Base-by-base conservation (phyloP, 92 coral and sea anemone species). In the Epizoanthus scotinus region DNA sequence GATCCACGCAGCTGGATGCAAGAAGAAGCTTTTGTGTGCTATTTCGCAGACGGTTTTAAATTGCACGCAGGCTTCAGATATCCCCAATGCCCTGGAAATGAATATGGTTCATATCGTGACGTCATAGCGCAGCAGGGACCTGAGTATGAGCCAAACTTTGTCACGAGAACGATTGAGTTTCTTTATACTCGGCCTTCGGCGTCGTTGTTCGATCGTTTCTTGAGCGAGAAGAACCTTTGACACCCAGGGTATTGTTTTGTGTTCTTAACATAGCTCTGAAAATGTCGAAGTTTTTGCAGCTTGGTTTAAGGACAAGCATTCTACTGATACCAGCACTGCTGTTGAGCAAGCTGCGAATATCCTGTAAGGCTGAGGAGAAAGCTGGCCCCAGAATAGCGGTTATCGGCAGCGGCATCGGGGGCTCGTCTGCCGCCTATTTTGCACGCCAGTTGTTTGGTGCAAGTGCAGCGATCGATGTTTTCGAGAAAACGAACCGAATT, bases 331-430 rank as follows among this genome's bases (percentile, higher is more conserved):
- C 94, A 67, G 67, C 89, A 15, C 72, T 92, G 10, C 49, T 87
- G 15, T 34, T 90, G 10, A 78, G 75, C n/a, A 86, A 83, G 82
- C 84, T 79, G 44, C 58, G 73, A 8, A 20, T 71, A 1, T 72
- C 83, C 10, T 80, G 85, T 67, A 87, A 83, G 36, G 87, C 90
- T 13, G 88, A 85, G 34, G 70, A 52, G 3, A 71, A 25, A 3
- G 49, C 38, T 27, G 34, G 71, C 5, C 85, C 87, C 0, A 90
- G 86, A 21, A 83, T 96, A 42, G 99, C 98, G 31, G 82, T 96
- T 15, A 67, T 96, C 42, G 99, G 99, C 14, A 80, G 90, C 18
- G 99, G 99, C 0, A 89, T 96, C 10, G 98, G 98, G 2, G 99
- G 99, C 36, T 89, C 99, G 0, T 78, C 96, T 12, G 69, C 91